A percentile compares a stretch with the other conserved stretches of the same genome.
phyloP scores from a whole-genome alignment of 37 sponge, comb jelly and placozoan genomes.

The Geodia barretti region DNA sequence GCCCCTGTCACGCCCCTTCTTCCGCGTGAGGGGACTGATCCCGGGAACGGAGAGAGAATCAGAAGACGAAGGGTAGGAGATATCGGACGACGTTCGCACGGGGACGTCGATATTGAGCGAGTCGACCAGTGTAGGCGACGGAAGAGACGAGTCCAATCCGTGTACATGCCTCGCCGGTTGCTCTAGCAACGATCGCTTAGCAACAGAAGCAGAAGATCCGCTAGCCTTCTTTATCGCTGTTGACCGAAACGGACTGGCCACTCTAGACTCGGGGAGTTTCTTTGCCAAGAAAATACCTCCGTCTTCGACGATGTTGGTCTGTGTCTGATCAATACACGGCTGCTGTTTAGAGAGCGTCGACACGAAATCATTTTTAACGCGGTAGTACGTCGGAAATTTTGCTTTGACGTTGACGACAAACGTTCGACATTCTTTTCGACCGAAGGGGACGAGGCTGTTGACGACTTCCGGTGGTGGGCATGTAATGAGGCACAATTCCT shows the following conservation, averaged over 20 bases:
- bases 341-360: neutral
- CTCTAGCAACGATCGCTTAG: no score
- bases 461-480: neutral
- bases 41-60: no score
- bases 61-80: no score
- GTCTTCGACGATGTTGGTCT: neutral
- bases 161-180: neutral
- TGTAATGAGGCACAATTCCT: neutral
- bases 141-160: neutral
- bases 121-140: constrained; percentile 10
- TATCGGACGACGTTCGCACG: no score
- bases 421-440: neutral
- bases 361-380: constrained; percentile 38
- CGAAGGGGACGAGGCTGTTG: constrained; percentile 25
- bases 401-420: constrained; percentile 19
- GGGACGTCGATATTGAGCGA: constrained; percentile 37
- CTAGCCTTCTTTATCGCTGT: neutral
- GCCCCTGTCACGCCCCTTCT: neutral
- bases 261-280: neutral
- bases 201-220: no score
- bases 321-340: no score
- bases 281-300: neutral
- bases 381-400: constrained; percentile 27
- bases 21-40: neutral
- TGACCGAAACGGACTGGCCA: neutral